Evolutionary conservation across 2,797 vertebrate species (phyloP).

Genomic region (Crenichthys baileyi): DNA sequence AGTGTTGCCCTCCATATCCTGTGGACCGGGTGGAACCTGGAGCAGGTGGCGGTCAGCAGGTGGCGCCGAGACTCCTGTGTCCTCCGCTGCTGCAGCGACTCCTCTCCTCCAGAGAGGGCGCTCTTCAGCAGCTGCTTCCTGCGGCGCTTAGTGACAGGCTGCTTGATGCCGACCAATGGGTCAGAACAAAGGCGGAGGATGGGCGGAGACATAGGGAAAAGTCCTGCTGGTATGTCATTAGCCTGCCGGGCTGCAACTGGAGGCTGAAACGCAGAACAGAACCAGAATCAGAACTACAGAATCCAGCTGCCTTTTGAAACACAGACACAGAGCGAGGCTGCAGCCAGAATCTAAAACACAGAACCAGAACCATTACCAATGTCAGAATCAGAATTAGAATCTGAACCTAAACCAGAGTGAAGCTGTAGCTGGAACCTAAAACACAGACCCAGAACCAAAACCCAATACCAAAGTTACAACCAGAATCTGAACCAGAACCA

Average conservation of each 20-base stretch:
- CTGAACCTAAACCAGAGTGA: no score
- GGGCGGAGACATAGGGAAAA: constrained; percentile 2
- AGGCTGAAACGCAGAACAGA: constrained; percentile 10
- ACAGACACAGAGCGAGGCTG: neutral
- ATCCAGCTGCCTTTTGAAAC: no score
- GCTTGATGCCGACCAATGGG: constrained; percentile 36
- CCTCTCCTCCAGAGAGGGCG: constrained; percentile 14
- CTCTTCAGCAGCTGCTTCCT: constrained; percentile 87
- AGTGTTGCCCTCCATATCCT: constrained; percentile 70
- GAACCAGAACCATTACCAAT: no score
- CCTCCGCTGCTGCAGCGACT: constrained; percentile 54
- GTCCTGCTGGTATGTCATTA: rapidly evolving
- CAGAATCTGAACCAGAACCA: no score
- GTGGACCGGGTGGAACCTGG: constrained; percentile 83
- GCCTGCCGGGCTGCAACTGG: neutral
- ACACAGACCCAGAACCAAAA: no score
- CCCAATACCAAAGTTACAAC: no score
- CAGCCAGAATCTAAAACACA: neutral
- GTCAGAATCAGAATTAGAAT: neutral
- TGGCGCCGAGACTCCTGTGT: constrained; percentile 82
- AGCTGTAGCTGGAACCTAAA: no score
- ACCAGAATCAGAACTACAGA: neutral
- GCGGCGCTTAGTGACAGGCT: constrained; percentile 80
- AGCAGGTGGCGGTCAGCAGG: constrained; percentile 84
- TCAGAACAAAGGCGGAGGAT: constrained; percentile 20